phyloP scores from a whole-genome alignment of 2,113 vertebrate genomes.

The Anhinga rufa region DNA sequence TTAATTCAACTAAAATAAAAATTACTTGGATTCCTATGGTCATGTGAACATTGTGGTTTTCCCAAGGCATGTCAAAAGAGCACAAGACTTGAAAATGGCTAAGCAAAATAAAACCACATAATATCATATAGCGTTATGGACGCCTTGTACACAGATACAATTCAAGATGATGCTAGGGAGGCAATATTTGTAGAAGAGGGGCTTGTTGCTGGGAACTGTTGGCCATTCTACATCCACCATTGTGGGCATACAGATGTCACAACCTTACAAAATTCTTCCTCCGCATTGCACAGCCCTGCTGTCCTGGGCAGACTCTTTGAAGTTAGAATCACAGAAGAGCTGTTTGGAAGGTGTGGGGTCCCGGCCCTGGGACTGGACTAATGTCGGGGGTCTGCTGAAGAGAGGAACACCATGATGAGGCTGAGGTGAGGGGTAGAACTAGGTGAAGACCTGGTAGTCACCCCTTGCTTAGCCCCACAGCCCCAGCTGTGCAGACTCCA shows the following conservation, averaged over 20 bases:
- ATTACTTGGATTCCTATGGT: background rate
- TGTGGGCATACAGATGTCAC: background rate
- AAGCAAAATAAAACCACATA: background rate
- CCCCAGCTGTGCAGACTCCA: too few relatives aligned
- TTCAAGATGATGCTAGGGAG: background rate
- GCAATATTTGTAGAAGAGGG: background rate
- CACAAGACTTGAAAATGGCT: background rate
- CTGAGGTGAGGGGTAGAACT: too few relatives aligned
- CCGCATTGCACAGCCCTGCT: background rate
- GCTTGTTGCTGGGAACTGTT: background rate
- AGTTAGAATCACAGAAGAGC: background rate
- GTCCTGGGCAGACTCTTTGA: background rate
- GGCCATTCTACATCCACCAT: background rate
- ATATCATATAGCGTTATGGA: background rate
- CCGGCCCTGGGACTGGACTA: too few relatives aligned
- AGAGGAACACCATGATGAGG: too few relatives aligned
- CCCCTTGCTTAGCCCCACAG: too few relatives aligned
- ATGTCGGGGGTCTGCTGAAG: too few relatives aligned
- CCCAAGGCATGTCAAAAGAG: background rate
- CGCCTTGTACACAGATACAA: background rate
- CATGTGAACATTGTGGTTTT: background rate
- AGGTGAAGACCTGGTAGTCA: too few relatives aligned
- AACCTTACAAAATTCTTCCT: background rate
- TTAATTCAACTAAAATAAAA: background rate
- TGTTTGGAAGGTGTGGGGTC: background rate